Base-by-base conservation (phyloP, 2,797 vertebrate species). In the Notoglanidium macrostoma region DNA sequence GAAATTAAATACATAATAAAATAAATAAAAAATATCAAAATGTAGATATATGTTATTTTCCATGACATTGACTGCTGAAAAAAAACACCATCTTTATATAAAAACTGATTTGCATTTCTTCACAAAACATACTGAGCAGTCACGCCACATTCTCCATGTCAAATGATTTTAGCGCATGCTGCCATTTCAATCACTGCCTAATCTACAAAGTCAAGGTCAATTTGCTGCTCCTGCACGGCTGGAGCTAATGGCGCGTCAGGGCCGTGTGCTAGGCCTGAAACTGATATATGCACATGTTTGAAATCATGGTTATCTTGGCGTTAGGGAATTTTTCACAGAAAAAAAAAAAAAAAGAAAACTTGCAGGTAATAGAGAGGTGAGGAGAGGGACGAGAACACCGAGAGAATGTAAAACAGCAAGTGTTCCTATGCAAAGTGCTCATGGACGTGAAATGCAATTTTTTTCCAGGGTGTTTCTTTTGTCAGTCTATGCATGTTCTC, bases 171-270 rank as follows among this genome's bases (percentile, higher is more conserved):
- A 85, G 32, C 44, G 49, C 77, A 23, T 51, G 57, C 84, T 57
- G 55, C 61, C 35, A 67, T 83, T 88, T 83, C 57, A 83, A 86
- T 84, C 46, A 65, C 40, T 61, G 32, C 8, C 61, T 79, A 84
- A 72, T 72, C 73, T 86, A 40, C 46, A 76, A 80, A 81, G 81
- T 85, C 74, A 76, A 83, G 88, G 86, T 87, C 83, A 87, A 63
- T 83, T 63, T 61, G 21, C 14, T 59, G 49, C 81, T 82, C 32
- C 44, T 63, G 26, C 40, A 57, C 3, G 17, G 44, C 49, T 26
- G 29, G 57, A 49, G 35, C 1, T 57, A 57, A 78, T 19, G 23
- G 51, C 72, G 55, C 78, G 44, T 55, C 49, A 57, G 67, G 84
- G 12, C 70, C 3, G 40, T 61, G 54, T 46, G 11, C 78, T 73